Evolutionary conservation across 2,113 vertebrate genomes (phyloP).

Genomic region (Dipodomys spectabilis): DNA sequence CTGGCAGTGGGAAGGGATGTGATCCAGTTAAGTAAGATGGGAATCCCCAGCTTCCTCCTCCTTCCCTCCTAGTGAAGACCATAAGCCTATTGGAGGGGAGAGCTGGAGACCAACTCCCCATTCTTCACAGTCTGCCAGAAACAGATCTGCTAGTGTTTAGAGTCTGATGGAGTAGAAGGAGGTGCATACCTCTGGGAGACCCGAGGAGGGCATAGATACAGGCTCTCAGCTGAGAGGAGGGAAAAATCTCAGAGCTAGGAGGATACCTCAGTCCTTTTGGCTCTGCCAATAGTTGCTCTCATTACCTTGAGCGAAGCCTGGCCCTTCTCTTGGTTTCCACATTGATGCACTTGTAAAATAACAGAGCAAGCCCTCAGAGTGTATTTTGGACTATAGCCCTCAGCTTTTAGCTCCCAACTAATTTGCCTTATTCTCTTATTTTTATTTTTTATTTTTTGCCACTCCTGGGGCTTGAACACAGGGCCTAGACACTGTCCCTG

Average conservation of each 20-base stretch:
- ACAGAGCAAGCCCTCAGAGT: neutral
- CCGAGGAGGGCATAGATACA: neutral
- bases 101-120: neutral
- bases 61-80: neutral
- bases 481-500: no score
- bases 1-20: neutral
- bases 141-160: neutral
- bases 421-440: neutral
- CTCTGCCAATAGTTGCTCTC: neutral
- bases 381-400: neutral
- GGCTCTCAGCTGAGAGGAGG: neutral
- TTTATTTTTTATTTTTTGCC: neutral
- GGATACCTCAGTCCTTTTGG: neutral
- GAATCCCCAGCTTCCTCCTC: neutral
- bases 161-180: neutral
- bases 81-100: neutral
- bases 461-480: no score
- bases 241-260: neutral
- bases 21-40: neutral
- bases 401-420: neutral
- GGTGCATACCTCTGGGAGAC: neutral
- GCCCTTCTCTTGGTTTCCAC: neutral
- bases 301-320: neutral
- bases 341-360: neutral
- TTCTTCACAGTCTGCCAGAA: neutral